Conservation (phyloP, 2,888 invertebrate species). For the Tortricodes alternella region DNA sequence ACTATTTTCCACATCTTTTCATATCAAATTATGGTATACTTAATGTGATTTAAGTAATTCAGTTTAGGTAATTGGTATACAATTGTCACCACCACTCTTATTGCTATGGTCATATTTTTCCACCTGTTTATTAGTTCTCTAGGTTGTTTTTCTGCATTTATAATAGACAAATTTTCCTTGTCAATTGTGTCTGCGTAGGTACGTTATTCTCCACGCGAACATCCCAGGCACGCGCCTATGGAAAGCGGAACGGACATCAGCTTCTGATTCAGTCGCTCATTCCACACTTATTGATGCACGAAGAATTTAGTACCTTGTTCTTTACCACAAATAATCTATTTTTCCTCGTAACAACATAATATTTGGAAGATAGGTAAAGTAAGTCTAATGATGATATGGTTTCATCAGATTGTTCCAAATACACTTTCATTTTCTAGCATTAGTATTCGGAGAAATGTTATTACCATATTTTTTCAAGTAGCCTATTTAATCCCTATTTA, state of each 20-base stretch:
- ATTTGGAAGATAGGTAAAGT: not conserved
- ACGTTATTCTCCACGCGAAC: conserved; percentile 13
- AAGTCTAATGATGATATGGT: not conserved
- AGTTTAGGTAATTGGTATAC: too few species aligned
- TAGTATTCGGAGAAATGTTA: conserved; percentile 13
- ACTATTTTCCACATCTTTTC: too few species aligned
- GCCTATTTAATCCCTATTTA: not conserved
- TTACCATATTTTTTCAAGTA: conserved; percentile 7
- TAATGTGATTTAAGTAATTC: too few species aligned
- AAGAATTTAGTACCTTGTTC: conserved; percentile 16
- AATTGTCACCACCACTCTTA: too few species aligned
- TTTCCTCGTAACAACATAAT: not conserved
- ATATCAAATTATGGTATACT: too few species aligned
- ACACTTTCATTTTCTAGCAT: conserved; percentile 26
- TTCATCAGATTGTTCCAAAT: not conserved
- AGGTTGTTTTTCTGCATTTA: too few species aligned
- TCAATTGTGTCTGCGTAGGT: not conserved
- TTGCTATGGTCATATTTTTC: not conserved
- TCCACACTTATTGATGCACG: conserved; percentile 14
- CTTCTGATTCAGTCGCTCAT: conserved; percentile 27
- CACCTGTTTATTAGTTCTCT: not conserved
- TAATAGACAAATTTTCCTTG: not conserved
- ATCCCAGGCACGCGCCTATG: conserved; percentile 5
- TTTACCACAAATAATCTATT: conserved; percentile 5
- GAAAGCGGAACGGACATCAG: conserved; percentile 27